These are phyloP conservation scores for Tridacna gigas DNA, from an alignment of 2,888 invertebrate species.

Conservation along the genomic window DNA sequence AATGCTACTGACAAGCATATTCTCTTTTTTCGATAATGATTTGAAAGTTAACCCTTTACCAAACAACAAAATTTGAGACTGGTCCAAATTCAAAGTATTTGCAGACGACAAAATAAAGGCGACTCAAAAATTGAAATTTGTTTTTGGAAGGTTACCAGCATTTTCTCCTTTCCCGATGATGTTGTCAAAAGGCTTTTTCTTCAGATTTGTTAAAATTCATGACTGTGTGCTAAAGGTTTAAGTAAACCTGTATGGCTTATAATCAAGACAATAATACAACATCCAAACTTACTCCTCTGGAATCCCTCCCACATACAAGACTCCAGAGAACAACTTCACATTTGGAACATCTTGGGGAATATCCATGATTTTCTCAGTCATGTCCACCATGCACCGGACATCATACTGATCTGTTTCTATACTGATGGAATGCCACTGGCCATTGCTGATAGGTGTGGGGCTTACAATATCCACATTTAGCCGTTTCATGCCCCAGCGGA, in stretches of 20 bases:
- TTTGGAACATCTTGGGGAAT: slow-evolving; percentile 61
- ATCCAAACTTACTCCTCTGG: slow-evolving; percentile 38
- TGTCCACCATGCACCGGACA: slow-evolving; percentile 74
- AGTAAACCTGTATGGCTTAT: background rate
- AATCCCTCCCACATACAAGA: slow-evolving; percentile 74
- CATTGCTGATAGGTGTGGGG: slow-evolving; percentile 92
- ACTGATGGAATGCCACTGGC: slow-evolving; percentile 98
- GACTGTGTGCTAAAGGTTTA: too few relatives aligned
- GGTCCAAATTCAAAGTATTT: too few relatives aligned
- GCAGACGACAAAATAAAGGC: too few relatives aligned
- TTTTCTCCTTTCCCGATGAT: too few relatives aligned
- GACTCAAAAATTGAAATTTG: too few relatives aligned
- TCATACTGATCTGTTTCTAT: slow-evolving; percentile 97
- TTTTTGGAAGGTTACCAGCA: too few relatives aligned
- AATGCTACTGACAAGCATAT: too few relatives aligned
- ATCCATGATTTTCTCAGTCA: slow-evolving; percentile 58
- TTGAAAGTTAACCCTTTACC: too few relatives aligned
- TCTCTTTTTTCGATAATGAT: too few relatives aligned
- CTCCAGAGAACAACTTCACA: slow-evolving; percentile 66
- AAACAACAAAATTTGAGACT: too few relatives aligned
- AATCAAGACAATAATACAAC: background rate
- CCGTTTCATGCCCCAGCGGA: slow-evolving; percentile 64
- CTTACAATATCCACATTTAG: slow-evolving; percentile 92
- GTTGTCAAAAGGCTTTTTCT: background rate
- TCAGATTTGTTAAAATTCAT: background rate